These are phyloP conservation scores for Ptychoptera contaminata DNA, from an alignment of 2,888 invertebrate genomes.

Conservation along the genomic window DNA sequence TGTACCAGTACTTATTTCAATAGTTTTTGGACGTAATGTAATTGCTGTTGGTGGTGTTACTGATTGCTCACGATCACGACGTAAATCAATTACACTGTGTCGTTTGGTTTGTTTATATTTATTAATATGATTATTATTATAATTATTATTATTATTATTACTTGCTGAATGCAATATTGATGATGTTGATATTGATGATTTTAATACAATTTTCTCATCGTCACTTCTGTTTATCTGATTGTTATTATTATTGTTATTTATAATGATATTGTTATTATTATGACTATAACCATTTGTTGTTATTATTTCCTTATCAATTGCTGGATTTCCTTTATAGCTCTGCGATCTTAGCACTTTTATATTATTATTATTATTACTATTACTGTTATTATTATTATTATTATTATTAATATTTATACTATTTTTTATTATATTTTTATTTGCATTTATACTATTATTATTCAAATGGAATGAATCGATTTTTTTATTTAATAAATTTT, in stretches of 20 bases:
- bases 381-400: too few species aligned
- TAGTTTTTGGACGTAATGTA: too few species aligned
- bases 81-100: too few species aligned
- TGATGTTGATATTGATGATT: neutral
- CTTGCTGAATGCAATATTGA: neutral
- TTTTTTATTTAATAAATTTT: too few species aligned
- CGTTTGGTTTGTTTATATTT: neutral
- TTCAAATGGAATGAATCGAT: too few species aligned
- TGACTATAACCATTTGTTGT: neutral
- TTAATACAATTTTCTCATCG: neutral
- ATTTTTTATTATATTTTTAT: too few species aligned
- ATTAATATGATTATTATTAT: neutral
- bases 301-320: neutral
- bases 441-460: too few species aligned
- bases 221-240: neutral
- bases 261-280: conserved; percentile 1
- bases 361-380: too few species aligned
- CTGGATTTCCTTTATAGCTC: neutral
- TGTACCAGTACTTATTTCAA: neutral
- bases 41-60: too few species aligned
- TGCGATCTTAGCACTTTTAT: too few species aligned
- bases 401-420: too few species aligned
- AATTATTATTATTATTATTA: neutral
- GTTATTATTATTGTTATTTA: neutral
- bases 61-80: too few species aligned